Evolutionary conservation across 1,140 invertebrate genomes (phyloP), one percentile per base, ranked within the genome.

Genomic region (Ceratina australensis): DNA sequence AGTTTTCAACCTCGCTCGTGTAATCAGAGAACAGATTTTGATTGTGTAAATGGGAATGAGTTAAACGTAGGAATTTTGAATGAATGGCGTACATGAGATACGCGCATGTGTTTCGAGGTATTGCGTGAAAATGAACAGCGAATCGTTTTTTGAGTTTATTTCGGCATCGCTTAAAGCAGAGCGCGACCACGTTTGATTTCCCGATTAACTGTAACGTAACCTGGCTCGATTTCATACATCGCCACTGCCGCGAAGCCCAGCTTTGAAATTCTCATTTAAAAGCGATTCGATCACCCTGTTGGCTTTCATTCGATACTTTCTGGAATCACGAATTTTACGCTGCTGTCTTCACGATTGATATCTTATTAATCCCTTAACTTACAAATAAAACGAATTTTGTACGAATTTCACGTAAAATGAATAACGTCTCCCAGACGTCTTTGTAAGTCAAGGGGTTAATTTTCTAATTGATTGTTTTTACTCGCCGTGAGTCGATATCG

Each of bases 221-320:
- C 26, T 12, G 42, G n/a, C n/a, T 28, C 24, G 73, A 42, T 60
- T 75, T 68, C 24, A 47, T 22, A 54, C 49, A 68, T 68, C 26
- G 47, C n/a, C 26, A 18, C 18, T 2, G 8, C 13, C 15, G 28
- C 0, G 13, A 28, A 33, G 15, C 59, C 8, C 2, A 10, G 47
- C 10, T 52, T 63, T 12, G 71, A 15, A 20, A 24, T 8, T 50
- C 24, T 60, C 56, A 16, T 60, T 72, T 72, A 47, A 72, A 60
- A 26, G 54, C 67, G 26, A 47, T 59, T 60, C 18, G 28, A n/a
- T 26, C 28, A 20, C 49, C 16, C 33, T n/a, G 10, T 42, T 42
- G 54, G 73, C 52, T 73, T 75, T 77, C 71, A 79, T 74, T 77
- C 57, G 72, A 80, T 20, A n/a, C 22, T 60, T n/a, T 1, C 28